phyloP scores from a whole-genome alignment of 1,140 invertebrate species.

The Anastrepha obliqua region DNA sequence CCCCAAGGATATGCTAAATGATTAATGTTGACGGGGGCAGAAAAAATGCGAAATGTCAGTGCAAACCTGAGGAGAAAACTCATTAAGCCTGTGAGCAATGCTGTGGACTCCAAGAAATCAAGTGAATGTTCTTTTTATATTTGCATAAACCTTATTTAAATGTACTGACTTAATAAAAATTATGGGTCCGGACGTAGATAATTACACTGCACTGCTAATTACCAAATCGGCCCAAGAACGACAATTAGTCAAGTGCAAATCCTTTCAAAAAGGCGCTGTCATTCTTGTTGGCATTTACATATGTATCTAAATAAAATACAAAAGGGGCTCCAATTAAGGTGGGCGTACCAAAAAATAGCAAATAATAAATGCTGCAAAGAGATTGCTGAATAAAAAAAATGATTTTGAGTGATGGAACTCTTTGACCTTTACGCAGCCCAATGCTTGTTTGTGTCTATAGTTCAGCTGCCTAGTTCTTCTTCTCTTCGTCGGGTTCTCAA shows the following conservation, averaged over 20 bases:
- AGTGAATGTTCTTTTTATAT: not conserved
- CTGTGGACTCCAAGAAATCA: not conserved
- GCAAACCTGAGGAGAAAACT: slow-evolving; percentile 10
- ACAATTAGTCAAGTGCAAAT: slow-evolving; percentile 4
- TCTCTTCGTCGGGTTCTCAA: too few relatives aligned
- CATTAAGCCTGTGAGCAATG: not conserved
- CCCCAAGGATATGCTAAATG: slow-evolving; percentile 29
- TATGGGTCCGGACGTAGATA: not conserved
- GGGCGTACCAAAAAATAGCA: not conserved
- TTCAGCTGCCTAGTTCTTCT: too few relatives aligned
- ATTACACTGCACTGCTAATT: slow-evolving; percentile 8
- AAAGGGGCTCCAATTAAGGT: not conserved
- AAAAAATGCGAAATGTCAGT: not conserved
- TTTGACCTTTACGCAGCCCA: too few relatives aligned
- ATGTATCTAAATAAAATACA: not conserved
- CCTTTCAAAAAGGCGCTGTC: not conserved
- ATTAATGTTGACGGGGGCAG: not conserved
- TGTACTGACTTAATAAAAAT: not conserved
- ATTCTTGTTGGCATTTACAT: not conserved
- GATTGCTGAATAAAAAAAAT: too few relatives aligned
- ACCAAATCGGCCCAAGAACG: not conserved
- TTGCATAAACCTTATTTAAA: not conserved
- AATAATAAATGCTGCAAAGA: not conserved
- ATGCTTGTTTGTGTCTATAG: too few relatives aligned
- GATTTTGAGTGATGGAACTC: too few relatives aligned